Percentiles rank a stretch among this genome's conserved stretches.
Evolutionary conservation across 2,113 vertebrate genomes (phyloP).

Genomic region (Phocoena phocoena): DNA sequence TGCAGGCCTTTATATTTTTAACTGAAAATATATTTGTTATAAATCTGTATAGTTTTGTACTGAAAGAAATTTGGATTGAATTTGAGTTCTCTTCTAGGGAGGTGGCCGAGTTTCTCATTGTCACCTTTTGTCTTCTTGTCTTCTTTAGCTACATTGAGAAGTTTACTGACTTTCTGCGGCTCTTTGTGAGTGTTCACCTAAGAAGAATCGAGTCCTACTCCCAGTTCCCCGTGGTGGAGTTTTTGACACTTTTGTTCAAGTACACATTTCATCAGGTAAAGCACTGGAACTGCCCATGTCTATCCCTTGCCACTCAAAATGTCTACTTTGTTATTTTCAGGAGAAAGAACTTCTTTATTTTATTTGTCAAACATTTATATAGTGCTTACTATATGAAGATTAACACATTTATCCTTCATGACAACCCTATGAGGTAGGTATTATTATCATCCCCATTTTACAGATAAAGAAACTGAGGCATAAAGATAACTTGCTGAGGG

Average conservation of each 20-base stretch:
- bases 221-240: conserved; percentile 97
- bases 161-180: conserved; percentile 97
- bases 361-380: background rate
- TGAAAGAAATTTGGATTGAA: conserved; percentile 65
- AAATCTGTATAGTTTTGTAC: conserved; percentile 61
- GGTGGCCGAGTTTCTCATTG: background rate
- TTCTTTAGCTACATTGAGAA: conserved; percentile 95
- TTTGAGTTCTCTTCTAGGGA: conserved; percentile 45
- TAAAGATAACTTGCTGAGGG: background rate
- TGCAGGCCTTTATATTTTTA: conserved; percentile 84
- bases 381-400: background rate
- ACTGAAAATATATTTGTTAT: conserved; percentile 54
- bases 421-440: background rate
- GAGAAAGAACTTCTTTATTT: background rate
- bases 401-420: background rate
- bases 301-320: background rate
- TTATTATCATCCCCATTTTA: background rate
- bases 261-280: conserved; percentile 99
- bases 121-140: conserved; percentile 66
- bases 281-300: accelerated
- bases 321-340: background rate
- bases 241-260: conserved; percentile 96
- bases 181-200: conserved; percentile 97
- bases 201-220: conserved; percentile 96
- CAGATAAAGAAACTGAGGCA: background rate